Evolutionary conservation across 2,888 invertebrate genomes (phyloP).

Genomic region (Doris montereyensis): DNA sequence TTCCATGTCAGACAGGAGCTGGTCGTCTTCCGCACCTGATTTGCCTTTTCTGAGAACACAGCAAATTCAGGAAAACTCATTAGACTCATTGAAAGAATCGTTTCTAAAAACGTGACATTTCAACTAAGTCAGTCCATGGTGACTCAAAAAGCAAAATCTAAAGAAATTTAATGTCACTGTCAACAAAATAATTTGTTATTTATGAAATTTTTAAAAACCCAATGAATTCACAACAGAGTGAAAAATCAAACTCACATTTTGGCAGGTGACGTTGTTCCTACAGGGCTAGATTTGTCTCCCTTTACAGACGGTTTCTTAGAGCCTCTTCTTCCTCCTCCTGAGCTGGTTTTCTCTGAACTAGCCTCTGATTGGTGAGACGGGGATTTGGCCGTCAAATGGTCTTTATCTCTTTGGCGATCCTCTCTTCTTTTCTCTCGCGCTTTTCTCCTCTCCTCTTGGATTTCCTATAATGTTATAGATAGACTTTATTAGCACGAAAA

Average conservation of each 20-base stretch:
- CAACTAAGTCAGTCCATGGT: no score
- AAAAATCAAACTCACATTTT: neutral
- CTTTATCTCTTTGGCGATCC: slow-evolving; percentile 55
- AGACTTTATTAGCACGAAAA: neutral
- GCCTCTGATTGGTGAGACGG: neutral
- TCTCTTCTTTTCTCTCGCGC: slow-evolving; percentile 55
- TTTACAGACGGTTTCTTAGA: neutral
- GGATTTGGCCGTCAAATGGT: slow-evolving; percentile 24
- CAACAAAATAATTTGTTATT: no score
- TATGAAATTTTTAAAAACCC: no score
- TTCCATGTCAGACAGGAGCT: neutral
- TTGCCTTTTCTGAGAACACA: no score
- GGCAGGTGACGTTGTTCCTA: neutral
- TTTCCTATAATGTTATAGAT: slow-evolving; percentile 52
- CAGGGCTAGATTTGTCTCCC: no score
- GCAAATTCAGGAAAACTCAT: no score
- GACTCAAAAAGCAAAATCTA: no score
- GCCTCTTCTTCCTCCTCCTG: neutral
- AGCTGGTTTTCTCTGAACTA: neutral
- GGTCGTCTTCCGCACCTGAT: neutral
- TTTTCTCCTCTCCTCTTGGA: slow-evolving; percentile 56
- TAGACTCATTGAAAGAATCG: no score
- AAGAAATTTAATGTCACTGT: no score
- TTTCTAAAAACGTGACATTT: no score
- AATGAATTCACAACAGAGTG: no score